phyloP scores from a whole-genome alignment of 2,113 vertebrate species.

The Actenoides lindsayi region DNA sequence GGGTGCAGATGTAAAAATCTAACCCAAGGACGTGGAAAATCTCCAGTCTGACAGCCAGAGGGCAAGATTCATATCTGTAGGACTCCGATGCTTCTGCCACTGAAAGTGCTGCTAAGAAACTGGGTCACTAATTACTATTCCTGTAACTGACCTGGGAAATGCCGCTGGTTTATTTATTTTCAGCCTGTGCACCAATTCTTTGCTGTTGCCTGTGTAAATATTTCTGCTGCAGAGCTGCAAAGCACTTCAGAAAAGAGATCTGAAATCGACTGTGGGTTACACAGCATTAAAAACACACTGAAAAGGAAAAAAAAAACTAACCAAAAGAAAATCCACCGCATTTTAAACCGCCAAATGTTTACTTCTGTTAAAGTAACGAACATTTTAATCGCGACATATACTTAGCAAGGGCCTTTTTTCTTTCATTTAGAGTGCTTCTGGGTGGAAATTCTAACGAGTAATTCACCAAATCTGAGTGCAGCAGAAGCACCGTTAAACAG shows the following conservation, averaged over 20 bases:
- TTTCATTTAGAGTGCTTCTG: not conserved
- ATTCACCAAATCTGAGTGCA: not conserved
- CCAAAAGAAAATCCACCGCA: not conserved
- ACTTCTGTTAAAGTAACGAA: not conserved
- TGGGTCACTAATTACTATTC: not conserved
- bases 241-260: not conserved
- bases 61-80: not conserved
- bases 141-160: slow-evolving; percentile 1
- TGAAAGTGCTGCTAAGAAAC: slow-evolving; percentile 1
- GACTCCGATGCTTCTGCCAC: not conserved
- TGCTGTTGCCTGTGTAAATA: not conserved
- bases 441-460: not conserved
- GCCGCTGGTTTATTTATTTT: slow-evolving; percentile 8
- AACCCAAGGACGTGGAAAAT: not conserved
- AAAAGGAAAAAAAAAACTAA: too few relatives aligned
- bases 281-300: not conserved
- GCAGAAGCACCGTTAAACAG: not conserved
- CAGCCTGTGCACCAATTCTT: not conserved
- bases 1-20: not conserved
- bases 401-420: not conserved
- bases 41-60: not conserved
- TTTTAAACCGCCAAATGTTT: not conserved
- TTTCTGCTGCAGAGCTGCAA: not conserved
- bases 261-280: not conserved
- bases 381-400: not conserved